A percentile compares a stretch with the other conserved stretches of the same genome.
phyloP scores from a whole-genome alignment of 2,113 vertebrate species.

The Halichoeres trimaculatus region DNA sequence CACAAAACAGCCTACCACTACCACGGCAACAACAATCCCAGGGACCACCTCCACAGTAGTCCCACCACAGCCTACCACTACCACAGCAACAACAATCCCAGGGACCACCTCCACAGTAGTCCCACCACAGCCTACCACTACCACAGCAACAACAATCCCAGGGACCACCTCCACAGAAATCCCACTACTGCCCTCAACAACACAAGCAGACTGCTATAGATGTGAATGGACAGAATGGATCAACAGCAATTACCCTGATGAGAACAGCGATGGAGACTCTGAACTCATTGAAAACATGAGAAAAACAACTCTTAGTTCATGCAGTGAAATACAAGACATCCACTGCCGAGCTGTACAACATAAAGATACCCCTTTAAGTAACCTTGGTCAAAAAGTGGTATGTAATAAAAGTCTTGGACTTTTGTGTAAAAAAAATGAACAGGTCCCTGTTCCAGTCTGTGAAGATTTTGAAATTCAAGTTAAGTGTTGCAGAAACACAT shows the following conservation, averaged over 20 bases:
- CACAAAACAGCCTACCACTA: no score
- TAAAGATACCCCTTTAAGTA: not conserved
- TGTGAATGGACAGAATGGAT: conserved; percentile 60
- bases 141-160: no score
- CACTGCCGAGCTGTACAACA: conserved; percentile 17
- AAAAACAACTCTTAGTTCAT: conserved; percentile 9
- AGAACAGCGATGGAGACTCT: conserved; percentile 18
- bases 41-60: no score
- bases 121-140: no score
- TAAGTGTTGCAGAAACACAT: conserved; percentile 44
- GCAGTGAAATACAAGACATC: conserved; percentile 38
- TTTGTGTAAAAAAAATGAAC: conserved; percentile 70
- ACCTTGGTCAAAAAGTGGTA: conserved; percentile 25
- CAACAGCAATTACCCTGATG: not conserved
- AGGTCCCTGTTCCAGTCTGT: conserved; percentile 25
- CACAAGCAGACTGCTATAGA: not conserved
- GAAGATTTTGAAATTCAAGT: conserved; percentile 59
- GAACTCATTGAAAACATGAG: conserved; percentile 35
- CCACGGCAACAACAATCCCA: no score
- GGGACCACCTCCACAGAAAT: no score
- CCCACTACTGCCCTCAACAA: no score
- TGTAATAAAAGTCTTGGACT: conserved; percentile 46
- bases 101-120: no score
- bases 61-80: not conserved
- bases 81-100: not conserved